Percentiles rank a stretch among this genome's conserved stretches.
phyloP scores from a whole-genome alignment of 2,797 vertebrate species.

The Mastacembelus armatus region DNA sequence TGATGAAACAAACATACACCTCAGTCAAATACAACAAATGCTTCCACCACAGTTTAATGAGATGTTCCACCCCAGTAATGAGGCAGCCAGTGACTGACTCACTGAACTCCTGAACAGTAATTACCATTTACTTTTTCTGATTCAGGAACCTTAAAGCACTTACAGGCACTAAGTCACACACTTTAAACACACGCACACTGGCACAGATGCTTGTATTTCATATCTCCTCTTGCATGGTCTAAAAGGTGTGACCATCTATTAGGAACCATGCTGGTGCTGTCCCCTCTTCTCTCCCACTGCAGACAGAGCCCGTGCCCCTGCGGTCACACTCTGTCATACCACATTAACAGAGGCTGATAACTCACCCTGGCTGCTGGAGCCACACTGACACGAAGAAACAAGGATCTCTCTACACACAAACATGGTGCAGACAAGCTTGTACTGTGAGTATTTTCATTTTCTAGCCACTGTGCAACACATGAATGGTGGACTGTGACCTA shows the following conservation, averaged over 20 bases:
- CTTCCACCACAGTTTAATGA: slow-evolving; percentile 35
- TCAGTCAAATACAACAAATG: not conserved
- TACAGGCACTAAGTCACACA: slow-evolving; percentile 1
- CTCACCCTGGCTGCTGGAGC: slow-evolving; percentile 43
- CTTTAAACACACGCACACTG: slow-evolving; percentile 10
- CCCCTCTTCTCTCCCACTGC: not conserved
- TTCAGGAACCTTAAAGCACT: slow-evolving; percentile 20
- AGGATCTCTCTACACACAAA: slow-evolving; percentile 23
- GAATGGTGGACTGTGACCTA: not conserved
- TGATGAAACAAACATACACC: slow-evolving; percentile 6
- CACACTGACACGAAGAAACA: slow-evolving; percentile 5
- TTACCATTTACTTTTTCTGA: too few species aligned
- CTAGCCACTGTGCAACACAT: not conserved
- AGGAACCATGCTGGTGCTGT: slow-evolving; percentile 18
- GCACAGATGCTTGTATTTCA: slow-evolving; percentile 25
- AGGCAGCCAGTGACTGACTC: slow-evolving; percentile 42
- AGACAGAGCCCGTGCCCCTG: not conserved
- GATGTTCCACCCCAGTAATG: slow-evolving; percentile 53
- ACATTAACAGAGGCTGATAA: slow-evolving; percentile 66
- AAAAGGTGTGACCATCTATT: slow-evolving; percentile 69
- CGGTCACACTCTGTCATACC: slow-evolving; percentile 66
- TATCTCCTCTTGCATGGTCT: slow-evolving; percentile 49
- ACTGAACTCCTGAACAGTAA: slow-evolving; percentile 49
- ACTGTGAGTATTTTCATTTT: slow-evolving; percentile 27
- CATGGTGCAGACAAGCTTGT: slow-evolving; percentile 7